Base-by-base conservation (phyloP, 2,113 vertebrate genomes). In the Nettapus auritus region DNA sequence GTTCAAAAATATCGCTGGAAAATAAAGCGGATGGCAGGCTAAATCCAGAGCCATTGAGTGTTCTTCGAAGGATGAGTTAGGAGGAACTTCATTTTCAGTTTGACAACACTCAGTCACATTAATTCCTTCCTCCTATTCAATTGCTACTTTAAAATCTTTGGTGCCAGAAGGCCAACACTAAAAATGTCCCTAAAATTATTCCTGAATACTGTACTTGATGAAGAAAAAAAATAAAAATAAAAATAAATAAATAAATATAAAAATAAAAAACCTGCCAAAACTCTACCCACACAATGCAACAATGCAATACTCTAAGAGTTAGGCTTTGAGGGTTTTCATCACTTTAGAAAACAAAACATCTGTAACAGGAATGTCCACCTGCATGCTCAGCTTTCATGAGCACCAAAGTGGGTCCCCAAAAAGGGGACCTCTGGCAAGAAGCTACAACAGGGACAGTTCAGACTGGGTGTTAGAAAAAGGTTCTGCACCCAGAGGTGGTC, bases 121-220 rank as follows among this genome's bases (percentile, higher is more conserved):
- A 79, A 96, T 95, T 94, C 94, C 92, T 97, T 95, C 94, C 96
- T 95, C 88, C 94, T 76, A 96, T 97, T 97, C 88, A 96, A 79
- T 0, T 64, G 80, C 86, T 69, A 36, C 69, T 50, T 13, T 33
- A 64, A 96, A 93, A 88, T 17, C 80, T 88, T 67, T 42, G 77
- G 48, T 87, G 77, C 66, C 86, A 93, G 62, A 79, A 93, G 74
- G 86, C 66, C 86, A 90, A 42, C 78, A 78, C 88, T 94, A 96
- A 93, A 92, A 95, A 90, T 9, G 69, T 75, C 88, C 73, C 86
- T 60, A 33, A 29, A 17, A 0, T 64, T 52, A 3, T 1, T 64
- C 4, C 64, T 31, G 66, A 71, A 31, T 0, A 13, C 38, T 52
- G 46, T 50, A 6, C 44, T 62, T 5, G 18, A 40, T 46, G 70